Evolutionary conservation across 2,888 invertebrate species (phyloP).

Genomic region (Himalopsyche anomala): DNA sequence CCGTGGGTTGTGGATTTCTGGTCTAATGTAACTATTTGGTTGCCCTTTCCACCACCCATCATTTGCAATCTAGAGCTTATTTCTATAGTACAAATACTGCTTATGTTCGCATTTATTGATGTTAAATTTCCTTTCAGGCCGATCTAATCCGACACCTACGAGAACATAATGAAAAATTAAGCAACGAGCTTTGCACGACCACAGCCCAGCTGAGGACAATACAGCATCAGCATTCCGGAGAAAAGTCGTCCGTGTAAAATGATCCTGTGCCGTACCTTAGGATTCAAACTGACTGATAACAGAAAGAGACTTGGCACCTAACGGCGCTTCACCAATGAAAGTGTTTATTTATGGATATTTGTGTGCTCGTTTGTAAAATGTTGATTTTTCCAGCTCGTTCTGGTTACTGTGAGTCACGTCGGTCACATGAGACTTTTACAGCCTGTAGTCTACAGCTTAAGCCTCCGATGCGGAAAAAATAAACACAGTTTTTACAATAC

Average conservation of each 20-base stretch:
- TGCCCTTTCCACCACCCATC: too few species aligned
- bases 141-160: conserved; percentile 82
- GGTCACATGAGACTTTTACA: neutral
- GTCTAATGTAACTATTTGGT: too few species aligned
- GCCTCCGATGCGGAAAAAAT: too few species aligned
- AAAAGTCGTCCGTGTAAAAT: conserved; percentile 45
- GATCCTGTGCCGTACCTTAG: neutral
- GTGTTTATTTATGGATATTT: neutral
- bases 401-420: neutral
- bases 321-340: neutral
- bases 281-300: conserved; percentile 9
- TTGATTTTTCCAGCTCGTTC: conserved; percentile 1
- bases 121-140: conserved; percentile 70
- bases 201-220: conserved; percentile 74
- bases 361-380: neutral
- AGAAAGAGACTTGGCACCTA: neutral
- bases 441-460: neutral
- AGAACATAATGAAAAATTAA: conserved; percentile 81
- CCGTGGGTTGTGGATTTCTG: too few species aligned
- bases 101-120: neutral
- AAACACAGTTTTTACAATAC: too few species aligned
- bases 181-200: conserved; percentile 80
- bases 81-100: too few species aligned
- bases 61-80: too few species aligned
- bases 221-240: conserved; percentile 54